A percentile compares a stretch with the other conserved stretches of the same genome.
These are phyloP conservation scores for Ennomos erosarius DNA, from an alignment of 2,888 invertebrate species.

Conservation along the genomic window DNA sequence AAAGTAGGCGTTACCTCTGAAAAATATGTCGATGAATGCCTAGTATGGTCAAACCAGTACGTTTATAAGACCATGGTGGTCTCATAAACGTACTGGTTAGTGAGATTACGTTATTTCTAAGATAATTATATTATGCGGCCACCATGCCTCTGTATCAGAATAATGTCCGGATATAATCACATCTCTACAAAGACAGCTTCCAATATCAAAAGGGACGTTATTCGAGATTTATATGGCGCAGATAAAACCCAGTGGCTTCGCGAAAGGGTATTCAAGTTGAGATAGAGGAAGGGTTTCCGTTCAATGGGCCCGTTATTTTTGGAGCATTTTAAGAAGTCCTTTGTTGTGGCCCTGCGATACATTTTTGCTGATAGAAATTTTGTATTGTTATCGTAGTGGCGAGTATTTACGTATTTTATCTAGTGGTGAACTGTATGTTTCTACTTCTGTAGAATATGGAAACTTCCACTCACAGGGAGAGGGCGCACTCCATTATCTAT, in stretches of 20 bases:
- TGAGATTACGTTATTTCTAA: no score
- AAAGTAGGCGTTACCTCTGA: no score
- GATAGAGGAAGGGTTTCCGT: constrained; percentile 23
- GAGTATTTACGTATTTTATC: constrained; percentile 1
- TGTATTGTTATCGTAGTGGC: constrained; percentile 1
- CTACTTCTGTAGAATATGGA: no score
- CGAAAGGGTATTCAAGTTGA: constrained; percentile 24
- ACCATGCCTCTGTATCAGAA: neutral
- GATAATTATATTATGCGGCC: no score
- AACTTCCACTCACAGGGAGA: neutral
- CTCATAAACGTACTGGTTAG: no score
- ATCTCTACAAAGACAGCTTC: constrained; percentile 18
- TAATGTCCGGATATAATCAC: constrained; percentile 4
- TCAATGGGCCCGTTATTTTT: constrained; percentile 16
- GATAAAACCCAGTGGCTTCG: constrained; percentile 29
- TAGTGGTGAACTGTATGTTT: neutral
- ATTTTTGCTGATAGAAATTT: neutral
- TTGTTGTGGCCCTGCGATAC: constrained; percentile 21
- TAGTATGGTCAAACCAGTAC: no score
- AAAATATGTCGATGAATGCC: no score
- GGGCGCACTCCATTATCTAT: no score
- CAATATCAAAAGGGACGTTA: constrained; percentile 33
- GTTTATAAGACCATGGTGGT: no score
- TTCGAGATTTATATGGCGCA: constrained; percentile 31
- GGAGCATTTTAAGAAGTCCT: constrained; percentile 18